Base-by-base conservation (phyloP, 1,140 invertebrate genomes). In the Episyrphus balteatus region DNA sequence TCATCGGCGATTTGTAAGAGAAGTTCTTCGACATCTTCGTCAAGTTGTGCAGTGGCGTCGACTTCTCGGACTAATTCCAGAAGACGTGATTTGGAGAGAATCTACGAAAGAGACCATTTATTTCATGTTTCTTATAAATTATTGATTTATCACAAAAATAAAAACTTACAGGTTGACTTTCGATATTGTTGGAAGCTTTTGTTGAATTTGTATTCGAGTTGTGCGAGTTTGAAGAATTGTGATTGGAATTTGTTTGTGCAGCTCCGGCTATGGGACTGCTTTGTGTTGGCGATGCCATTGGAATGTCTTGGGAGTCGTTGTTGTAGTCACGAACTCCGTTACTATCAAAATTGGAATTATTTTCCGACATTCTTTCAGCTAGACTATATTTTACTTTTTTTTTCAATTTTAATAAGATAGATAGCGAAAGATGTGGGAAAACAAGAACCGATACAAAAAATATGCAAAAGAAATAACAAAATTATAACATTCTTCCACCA, bases 21-120 rank as follows among this genome's bases (percentile, higher is more conserved):
- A 54, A 94, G 75, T 66, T 98, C 93, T 72, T 98, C 94, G 0
- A 97, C 93, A 69, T 98, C 94, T 63, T 98, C 94, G 71, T 98
- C 94, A 40, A 98, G 65, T 66, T 96, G 93, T 59, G 93, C 87
- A 40, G 88, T 88, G 0, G 90, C 86, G 72, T 98, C 94, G 12
- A 96, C 89, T 72, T 97, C 91, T 53, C 88, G 78, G 0, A 96
- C 90, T 26, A 98, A 66, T 56, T 98, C 92, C 70, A 91, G 83
- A 17, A 98, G 72, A 48, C 90, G 72, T 15, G 86, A 79, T 68
- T 90, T 85, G 38, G 85, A 89, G 18, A 95, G 65, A 51, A 91
- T 79, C 79, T 83, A 51, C 13, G 53, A 55, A 14, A 42, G 7
- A 36, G 21, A 8, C 3, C 21, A 5, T 9, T 2, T 18, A 11